Evolutionary conservation across 2,888 invertebrate species (phyloP).

Genomic region (Cataglyphis livida): DNA sequence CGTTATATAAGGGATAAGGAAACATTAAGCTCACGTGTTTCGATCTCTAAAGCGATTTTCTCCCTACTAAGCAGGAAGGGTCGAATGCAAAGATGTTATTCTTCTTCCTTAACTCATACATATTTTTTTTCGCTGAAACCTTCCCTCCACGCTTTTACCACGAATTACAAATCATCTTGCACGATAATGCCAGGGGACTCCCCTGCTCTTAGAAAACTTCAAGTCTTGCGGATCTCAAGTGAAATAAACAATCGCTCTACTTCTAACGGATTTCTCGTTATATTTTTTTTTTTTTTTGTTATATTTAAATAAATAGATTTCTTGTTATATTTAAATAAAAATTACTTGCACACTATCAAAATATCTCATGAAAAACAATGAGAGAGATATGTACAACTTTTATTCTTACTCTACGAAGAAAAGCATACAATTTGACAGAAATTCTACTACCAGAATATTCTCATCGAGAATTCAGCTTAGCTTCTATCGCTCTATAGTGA

Average conservation of each 20-base stretch:
- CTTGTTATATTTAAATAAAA: neutral
- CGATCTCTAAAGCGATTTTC: conserved; percentile 69
- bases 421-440: neutral
- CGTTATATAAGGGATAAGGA: conserved; percentile 35
- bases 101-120: conserved; percentile 76
- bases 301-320: neutral
- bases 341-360: conserved; percentile 15
- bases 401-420: neutral
- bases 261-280: conserved; percentile 3
- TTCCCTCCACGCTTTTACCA: conserved; percentile 60
- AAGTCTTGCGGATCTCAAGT: conserved; percentile 65
- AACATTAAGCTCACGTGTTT: conserved; percentile 74
- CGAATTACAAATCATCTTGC: conserved; percentile 76
- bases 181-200: conserved; percentile 70
- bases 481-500: neutral
- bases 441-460: conserved; percentile 1
- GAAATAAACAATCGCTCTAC: conserved; percentile 55
- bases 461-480: conserved; percentile 14
- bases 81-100: conserved; percentile 71
- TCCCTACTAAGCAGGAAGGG: conserved; percentile 50
- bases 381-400: neutral
- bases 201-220: conserved; percentile 62
- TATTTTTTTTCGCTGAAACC: conserved; percentile 65
- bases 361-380: neutral
- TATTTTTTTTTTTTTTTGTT: neutral